Conservation (phyloP, 2,888 invertebrate genomes). For the Drosophila dives region DNA sequence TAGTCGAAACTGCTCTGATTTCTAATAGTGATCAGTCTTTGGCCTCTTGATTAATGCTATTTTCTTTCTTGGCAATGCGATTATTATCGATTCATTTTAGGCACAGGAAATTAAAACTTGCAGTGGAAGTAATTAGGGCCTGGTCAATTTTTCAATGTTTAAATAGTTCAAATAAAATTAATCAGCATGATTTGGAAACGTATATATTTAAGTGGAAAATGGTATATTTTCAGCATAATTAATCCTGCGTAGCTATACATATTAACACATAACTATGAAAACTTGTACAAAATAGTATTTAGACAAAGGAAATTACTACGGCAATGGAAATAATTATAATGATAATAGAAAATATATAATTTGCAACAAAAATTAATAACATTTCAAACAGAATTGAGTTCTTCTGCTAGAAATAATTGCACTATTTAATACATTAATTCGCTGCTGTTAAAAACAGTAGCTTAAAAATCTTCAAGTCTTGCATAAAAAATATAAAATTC, state of each 20-base stretch:
- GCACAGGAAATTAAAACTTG: conserved; percentile 52
- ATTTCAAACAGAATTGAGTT: background rate
- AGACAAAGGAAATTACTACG: background rate
- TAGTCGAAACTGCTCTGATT: too few relatives aligned
- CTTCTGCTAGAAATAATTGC: background rate
- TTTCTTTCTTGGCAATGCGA: background rate
- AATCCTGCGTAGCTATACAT: background rate
- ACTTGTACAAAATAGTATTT: background rate
- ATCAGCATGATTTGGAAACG: conserved; percentile 15
- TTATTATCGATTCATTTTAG: conserved; percentile 8
- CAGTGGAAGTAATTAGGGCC: conserved; percentile 37
- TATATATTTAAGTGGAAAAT: background rate
- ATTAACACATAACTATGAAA: background rate
- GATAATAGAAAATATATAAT: background rate
- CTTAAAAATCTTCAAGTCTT: background rate
- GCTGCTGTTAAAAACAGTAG: background rate
- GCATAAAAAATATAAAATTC: background rate
- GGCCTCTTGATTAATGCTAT: background rate
- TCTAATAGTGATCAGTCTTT: background rate
- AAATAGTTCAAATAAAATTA: background rate
- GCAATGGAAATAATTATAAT: background rate
- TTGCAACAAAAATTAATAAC: background rate
- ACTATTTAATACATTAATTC: background rate
- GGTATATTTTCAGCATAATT: background rate
- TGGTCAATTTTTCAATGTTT: conserved; percentile 10